Evolutionary conservation across 2,888 invertebrate genomes (phyloP), one percentile per base, ranked within the genome.

Genomic region (Gasteruption jaculator): DNA sequence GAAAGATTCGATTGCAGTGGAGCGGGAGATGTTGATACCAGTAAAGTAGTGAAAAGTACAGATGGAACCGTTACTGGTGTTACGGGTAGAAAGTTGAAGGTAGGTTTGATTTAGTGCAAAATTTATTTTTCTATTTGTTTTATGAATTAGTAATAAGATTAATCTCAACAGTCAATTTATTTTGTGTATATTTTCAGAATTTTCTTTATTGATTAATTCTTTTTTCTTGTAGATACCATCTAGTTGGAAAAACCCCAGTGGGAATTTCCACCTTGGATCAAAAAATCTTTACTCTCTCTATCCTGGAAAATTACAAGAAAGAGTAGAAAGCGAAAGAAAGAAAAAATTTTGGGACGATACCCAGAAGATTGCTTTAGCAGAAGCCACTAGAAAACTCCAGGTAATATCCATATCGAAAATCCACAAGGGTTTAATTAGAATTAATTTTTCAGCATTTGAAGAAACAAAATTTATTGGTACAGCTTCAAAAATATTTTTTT

Each of bases 1-100:
- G 95, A 95, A 71, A 80, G 96, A 46, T 90, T 85, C 65, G 96
- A 99, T 75, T 93, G 94, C 63, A 91, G 91, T 57, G 99, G 99
- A 14, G 88, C 91, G 63, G 99, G 97, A 4, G 97, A 99, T 79
- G 93, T 97, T 41, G 91, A 91, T 70, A 94, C 92, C 5, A 86
- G 86, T 37, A 85, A 82, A 45, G 75, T 86, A 49, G 83, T 85
- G 5, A 79, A 79, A 45, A 76, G 76, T 1, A 71, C 71, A 22
- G 85, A 91, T 63, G 91, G 90, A 22, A 74, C 72, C 56, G 81
- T 94, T 51, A 83, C 83, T 60, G 94, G 95, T 38, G 66, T 94
- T 12, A 89, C 91, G 44, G 96, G 96, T 16, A 80, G 91, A 48
- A 85, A 83, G 65, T 74, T 99, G 30, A 89, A 88, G 80, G 93